These are phyloP conservation scores for Phylloscopus whistleri DNA, from an alignment of 2,113 vertebrate genomes.

Conservation along the genomic window DNA sequence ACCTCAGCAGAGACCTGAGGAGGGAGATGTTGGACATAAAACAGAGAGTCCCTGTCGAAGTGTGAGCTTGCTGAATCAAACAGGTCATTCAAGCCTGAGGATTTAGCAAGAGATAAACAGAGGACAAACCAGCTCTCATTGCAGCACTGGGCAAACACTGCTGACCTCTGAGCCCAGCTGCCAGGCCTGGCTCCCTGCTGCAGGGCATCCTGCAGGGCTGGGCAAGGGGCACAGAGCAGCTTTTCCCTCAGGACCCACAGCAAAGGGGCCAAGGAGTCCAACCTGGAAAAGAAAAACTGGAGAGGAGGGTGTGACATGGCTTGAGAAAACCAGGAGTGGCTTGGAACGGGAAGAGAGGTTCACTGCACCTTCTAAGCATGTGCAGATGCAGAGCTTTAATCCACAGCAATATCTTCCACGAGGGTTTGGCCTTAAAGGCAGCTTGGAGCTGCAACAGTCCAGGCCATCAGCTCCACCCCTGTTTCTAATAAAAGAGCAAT, in stretches of 20 bases:
- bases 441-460: background rate
- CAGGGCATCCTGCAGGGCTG: background rate
- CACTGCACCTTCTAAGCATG: background rate
- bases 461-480: background rate
- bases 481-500: conserved; percentile 5
- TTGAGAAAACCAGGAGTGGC: background rate
- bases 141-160: accelerated
- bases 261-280: background rate
- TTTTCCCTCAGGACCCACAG: background rate
- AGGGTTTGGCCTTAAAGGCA: background rate
- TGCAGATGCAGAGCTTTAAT: background rate
- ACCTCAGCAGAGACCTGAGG: background rate
- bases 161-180: background rate
- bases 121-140: background rate
- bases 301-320: background rate
- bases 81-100: background rate
- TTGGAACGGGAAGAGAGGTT: background rate
- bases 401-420: background rate
- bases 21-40: background rate
- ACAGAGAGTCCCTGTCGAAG: background rate
- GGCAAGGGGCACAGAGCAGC: background rate
- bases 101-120: background rate
- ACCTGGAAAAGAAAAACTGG: background rate
- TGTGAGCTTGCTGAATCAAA: background rate
- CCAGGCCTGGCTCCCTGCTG: background rate